phyloP scores from a whole-genome alignment of 2,113 vertebrate species.

The Ceuthmochares aereus region DNA sequence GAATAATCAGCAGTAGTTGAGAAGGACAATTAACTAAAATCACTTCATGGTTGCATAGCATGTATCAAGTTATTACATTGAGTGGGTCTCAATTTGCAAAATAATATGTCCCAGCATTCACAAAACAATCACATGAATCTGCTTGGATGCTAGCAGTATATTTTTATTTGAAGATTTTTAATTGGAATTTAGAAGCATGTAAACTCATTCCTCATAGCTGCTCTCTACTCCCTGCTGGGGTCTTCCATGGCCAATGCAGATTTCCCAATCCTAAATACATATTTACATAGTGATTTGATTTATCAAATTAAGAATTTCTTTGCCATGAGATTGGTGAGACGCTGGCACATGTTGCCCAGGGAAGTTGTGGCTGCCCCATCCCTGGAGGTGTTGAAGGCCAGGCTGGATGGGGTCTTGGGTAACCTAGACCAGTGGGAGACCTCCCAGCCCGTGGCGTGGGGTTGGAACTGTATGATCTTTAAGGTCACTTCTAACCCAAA shows the following conservation, averaged over 20 bases:
- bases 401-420: too few relatives aligned
- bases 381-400: too few relatives aligned
- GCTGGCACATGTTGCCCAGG: too few relatives aligned
- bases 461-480: too few relatives aligned
- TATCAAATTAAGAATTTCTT: too few relatives aligned
- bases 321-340: too few relatives aligned
- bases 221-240: constrained; percentile 33
- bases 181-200: constrained; percentile 1
- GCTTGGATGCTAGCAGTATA: neutral
- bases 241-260: constrained; percentile 6
- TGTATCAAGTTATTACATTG: neutral
- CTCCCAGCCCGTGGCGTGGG: too few relatives aligned
- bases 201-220: constrained; percentile 21
- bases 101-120: neutral
- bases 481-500: too few relatives aligned
- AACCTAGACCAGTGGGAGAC: too few relatives aligned
- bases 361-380: too few relatives aligned
- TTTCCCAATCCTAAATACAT: neutral
- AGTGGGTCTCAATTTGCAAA: neutral
- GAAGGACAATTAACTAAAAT: neutral
- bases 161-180: constrained; percentile 13
- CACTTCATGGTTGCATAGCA: neutral
- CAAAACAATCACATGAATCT: neutral
- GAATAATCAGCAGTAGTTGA: neutral
- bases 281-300: constrained; percentile 52